phyloP scores from a whole-genome alignment of 2,888 invertebrate genomes.

The Melanargia galathea region DNA sequence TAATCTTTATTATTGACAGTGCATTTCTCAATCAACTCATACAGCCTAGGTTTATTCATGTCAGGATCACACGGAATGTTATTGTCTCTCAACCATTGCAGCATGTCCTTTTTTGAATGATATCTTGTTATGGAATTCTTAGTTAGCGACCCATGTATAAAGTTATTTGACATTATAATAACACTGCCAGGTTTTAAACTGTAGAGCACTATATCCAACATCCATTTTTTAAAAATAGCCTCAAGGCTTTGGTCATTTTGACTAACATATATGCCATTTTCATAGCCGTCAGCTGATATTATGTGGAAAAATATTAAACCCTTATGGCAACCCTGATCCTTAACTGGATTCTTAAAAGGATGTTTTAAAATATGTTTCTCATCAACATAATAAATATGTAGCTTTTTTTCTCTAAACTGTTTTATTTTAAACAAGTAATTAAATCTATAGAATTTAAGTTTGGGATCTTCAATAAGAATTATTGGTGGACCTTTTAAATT shows the following conservation, averaged over 20 bases:
- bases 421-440: conserved; percentile 52
- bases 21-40: conserved; percentile 50
- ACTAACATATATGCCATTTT: conserved; percentile 51
- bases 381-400: conserved; percentile 55
- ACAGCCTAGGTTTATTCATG: conserved; percentile 57
- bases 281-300: conserved; percentile 47
- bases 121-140: conserved; percentile 49
- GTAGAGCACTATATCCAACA: conserved; percentile 51
- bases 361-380: conserved; percentile 48
- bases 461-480: conserved; percentile 54
- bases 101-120: conserved; percentile 55
- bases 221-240: conserved; percentile 56
- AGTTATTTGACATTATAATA: conserved; percentile 54
- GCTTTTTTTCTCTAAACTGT: conserved; percentile 41
- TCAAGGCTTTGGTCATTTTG: conserved; percentile 46
- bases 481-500: conserved; percentile 41
- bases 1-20: conserved; percentile 39
- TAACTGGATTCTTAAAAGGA: conserved; percentile 46
- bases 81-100: conserved; percentile 51
- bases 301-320: conserved; percentile 50
- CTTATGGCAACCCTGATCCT: conserved; percentile 32
- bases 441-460: conserved; percentile 54
- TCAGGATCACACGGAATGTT: conserved; percentile 52
- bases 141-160: conserved; percentile 44
- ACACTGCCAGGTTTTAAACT: conserved; percentile 46